Evolutionary conservation across 2,797 vertebrate genomes (phyloP), one percentile per base, ranked within the genome.

Genomic region (Anguilla obscura): DNA sequence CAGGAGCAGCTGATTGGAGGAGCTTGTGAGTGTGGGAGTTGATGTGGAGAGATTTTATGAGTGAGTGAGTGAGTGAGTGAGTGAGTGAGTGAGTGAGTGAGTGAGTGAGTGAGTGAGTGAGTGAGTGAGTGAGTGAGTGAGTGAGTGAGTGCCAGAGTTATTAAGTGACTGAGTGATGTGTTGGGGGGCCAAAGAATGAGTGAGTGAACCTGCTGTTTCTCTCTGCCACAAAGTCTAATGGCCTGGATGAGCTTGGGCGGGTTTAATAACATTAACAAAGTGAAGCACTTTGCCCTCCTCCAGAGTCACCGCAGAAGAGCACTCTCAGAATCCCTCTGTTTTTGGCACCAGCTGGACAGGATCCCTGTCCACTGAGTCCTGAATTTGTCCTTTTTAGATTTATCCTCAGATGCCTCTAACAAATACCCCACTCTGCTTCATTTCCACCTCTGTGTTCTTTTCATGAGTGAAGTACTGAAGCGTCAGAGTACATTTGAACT

Each of bases 251-350:
- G 91, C 71, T n/a, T 88, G 54, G 85, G 80, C 90, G 87, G 90
- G 87, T 90, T 91, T 85, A 85, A 90, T 76, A 83, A 71, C n/a
- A 30, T 87, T 86, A 82, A 82, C 80, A 84, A 86, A 85, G 91
- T 21, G 71, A 90, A 86, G 90, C 92, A 92, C 89, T 56, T 54
- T 86, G 90, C 80, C 80, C 33, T 54, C 86, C 90, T 84, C 52
- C 54, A 18, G 79, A 74, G 33, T 76, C 90, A 45, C 40, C 82
- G 87, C 63, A 87, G 40, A 5, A 87, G 82, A n/a, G 36, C 76
- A 24, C 76, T 8, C 24, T 21, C 86, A 36, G 82, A 50, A 10
- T 8, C 40, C n/a, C 60, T 80, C 21, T 80, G 40, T 80, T 80
- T 5, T 80, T 21, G 36, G 45, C 40, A 80, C 21, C 5, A 80